Evolutionary conservation across 1,140 invertebrate genomes (phyloP), one percentile per base, ranked within the genome.

Genomic region (Drosophila rufa): DNA sequence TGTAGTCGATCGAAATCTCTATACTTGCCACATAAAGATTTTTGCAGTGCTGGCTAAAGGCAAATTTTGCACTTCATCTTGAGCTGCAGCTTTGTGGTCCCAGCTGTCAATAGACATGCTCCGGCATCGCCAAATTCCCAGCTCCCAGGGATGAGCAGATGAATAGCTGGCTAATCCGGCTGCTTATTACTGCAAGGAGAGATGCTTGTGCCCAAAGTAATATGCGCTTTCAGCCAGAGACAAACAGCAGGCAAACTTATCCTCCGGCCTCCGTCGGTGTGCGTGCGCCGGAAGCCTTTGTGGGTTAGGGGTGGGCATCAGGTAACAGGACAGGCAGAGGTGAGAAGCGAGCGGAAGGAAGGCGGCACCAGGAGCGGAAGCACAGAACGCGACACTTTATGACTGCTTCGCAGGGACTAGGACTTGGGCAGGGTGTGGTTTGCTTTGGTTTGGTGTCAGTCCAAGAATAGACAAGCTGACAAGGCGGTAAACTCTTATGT

Each of bases 221-320:
- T 81, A 68, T 86, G 79, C 82, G 66, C 58, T 69, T 85, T 62
- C 53, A 69, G 77, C 36, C 65, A 56, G 53, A 78, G 68, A 62
- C 75, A 78, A 82, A 78, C 79, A 61, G 46, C 60, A 27, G 53
- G 57, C 55, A 67, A 75, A 75, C 80, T 58, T 56, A 48, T 62
- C 73, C 33, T 56, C 27, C 27, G 12, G 1, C 17, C 19, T 15
- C 11, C 36, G 12, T 38, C 42, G 33, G 57, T 59, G 73, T 89
- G 80, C 76, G 80, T 80, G 79, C 70, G 68, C 77, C 84, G 84
- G 80, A 87, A 87, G 84, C 84, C 84, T 80, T 89, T 83, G 84
- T 59, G 77, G 84, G 80, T 71, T 87, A 50, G 30, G 36, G 56
- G 25, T n/a, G 61, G 38, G 33, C n/a, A 40, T 27, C 67, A 50